Evolutionary conservation across 1,140 invertebrate species (phyloP).

Genomic region (Leptopilina boulardi): DNA sequence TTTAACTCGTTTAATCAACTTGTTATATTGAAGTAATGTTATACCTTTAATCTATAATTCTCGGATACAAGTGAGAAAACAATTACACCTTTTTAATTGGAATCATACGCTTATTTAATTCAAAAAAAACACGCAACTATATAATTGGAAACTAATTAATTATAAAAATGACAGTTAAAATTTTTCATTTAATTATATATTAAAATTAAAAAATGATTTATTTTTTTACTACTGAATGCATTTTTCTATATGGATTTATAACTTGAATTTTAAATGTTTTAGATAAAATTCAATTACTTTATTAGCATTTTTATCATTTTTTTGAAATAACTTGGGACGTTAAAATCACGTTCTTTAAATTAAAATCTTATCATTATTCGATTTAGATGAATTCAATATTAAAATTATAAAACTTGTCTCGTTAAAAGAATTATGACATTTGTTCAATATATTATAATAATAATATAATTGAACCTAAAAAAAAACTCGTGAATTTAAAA

Average conservation of each 20-base stretch:
- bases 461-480: too few species aligned
- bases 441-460: not conserved
- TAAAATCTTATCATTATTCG: not conserved
- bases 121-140: not conserved
- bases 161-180: too few species aligned
- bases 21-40: not conserved
- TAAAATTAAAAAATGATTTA: too few species aligned
- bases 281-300: not conserved
- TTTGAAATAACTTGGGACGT: not conserved
- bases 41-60: not conserved
- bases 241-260: not conserved
- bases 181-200: too few species aligned
- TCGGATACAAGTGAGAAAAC: not conserved
- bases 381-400: not conserved
- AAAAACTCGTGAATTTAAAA: not conserved
- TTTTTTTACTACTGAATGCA: not conserved
- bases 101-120: not conserved
- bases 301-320: not conserved
- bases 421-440: not conserved
- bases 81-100: not conserved
- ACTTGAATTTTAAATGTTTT: not conserved
- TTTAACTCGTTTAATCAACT: constrained; percentile 38
- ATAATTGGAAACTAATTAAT: too few species aligned
- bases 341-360: not conserved
- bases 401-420: not conserved